Evolutionary conservation across 2,113 vertebrate genomes (phyloP), one percentile per base, ranked within the genome.

Genomic region (Tupaia tana): DNA sequence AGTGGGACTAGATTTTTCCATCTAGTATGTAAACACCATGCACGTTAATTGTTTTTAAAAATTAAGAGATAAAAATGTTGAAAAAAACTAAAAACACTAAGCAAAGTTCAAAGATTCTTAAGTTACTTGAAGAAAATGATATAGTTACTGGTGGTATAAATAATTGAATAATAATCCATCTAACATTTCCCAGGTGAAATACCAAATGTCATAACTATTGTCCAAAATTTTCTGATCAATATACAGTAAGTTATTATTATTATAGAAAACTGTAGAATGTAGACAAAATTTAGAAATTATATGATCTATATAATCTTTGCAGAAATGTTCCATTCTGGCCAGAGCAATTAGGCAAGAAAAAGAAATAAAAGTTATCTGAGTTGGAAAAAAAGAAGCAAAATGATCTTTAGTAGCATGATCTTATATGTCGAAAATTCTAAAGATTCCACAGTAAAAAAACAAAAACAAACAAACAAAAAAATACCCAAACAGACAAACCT

Each of bases 261-360:
- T 96, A 56, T 9, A 82, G 75, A 90, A 91, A 77, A 91, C n/a
- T 24, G 6, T 1, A 90, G 31, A 79, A 84, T 61, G 56, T 84
- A 54, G 18, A 67, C 9, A 79, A 87, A 67, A 91, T 16, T 66
- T 86, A 69, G 74, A 81, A 64, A 73, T 91, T 25, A 78, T 54
- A 20, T 34, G 83, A 19, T 73, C 64, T 59, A 59, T 34, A 83
- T 64, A n/a, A 34, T 73, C 24, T 67, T 87, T 71, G 34, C 58
- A 67, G 78, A 71, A 52, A 1, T 66, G 71, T 20, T 13, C 25
- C 52, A 64, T 74, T 80, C 24, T 59, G 25, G 75, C 25, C 75
- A 78, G 14, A 78, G 25, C 64, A 66, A 66, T 24, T 25, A 66
- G 20, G 20, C 64, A 66, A 25, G 64, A 66, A 24, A 66, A 66